Conservation (phyloP, 2,888 invertebrate species). For the Lordiphosa andalusiaca region DNA sequence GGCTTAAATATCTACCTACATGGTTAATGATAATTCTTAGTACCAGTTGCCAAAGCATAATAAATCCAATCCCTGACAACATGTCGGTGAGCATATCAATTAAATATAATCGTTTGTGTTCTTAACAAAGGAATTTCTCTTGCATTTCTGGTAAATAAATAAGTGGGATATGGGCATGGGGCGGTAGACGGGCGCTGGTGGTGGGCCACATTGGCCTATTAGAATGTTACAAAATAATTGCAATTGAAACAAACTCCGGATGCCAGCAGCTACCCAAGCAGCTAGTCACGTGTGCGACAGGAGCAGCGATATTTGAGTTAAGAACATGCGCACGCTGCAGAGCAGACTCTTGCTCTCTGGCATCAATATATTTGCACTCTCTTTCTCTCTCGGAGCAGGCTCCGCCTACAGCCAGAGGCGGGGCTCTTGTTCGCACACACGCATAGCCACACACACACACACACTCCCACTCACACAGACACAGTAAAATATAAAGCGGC, state of each 20-base stretch:
- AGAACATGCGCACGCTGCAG: constrained; percentile 48
- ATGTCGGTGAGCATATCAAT: neutral
- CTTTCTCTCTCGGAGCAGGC: constrained; percentile 22
- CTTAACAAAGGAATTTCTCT: constrained; percentile 1
- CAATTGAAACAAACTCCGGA: constrained; percentile 69
- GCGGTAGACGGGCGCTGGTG: neutral
- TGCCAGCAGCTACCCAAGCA: constrained; percentile 23
- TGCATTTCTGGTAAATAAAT: neutral
- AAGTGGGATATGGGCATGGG: neutral
- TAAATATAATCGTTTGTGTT: constrained; percentile 3
- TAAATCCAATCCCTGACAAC: neutral
- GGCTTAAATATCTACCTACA: too few species aligned
- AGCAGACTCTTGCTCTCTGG: constrained; percentile 8
- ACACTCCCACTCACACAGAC: constrained; percentile 6
- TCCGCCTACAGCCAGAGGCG: constrained; percentile 55
- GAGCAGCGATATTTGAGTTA: constrained; percentile 42
- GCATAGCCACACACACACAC: constrained; percentile 7
- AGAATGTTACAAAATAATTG: constrained; percentile 76
- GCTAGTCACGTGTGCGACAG: constrained; percentile 52
- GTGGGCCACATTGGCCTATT: constrained; percentile 68
- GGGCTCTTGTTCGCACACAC: constrained; percentile 37
- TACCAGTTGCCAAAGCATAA: neutral
- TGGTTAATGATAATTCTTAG: too few species aligned
- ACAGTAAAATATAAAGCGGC: constrained; percentile 60
- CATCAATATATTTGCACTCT: neutral